phyloP scores from a whole-genome alignment of 2,797 vertebrate genomes.

The Steatocranus sp. region DNA sequence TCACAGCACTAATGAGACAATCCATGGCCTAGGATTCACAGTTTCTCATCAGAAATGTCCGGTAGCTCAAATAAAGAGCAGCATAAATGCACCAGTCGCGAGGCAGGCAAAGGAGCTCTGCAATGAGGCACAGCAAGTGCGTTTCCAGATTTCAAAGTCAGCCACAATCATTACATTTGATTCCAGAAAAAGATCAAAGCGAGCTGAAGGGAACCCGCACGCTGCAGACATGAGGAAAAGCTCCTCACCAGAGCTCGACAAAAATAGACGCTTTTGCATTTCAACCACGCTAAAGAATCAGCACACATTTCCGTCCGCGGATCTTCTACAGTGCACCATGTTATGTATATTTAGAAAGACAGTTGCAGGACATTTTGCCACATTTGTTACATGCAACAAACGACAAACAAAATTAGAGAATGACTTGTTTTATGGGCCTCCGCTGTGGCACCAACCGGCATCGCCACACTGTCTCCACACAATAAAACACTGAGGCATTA shows the following conservation, averaged over 20 bases:
- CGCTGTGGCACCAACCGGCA: constrained; percentile 38
- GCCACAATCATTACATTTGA: constrained; percentile 71
- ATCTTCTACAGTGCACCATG: neutral
- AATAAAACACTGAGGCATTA: constrained; percentile 40
- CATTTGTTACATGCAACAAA: constrained; percentile 21
- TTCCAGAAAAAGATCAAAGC: constrained; percentile 73
- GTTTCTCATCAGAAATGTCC: neutral
- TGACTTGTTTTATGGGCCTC: constrained; percentile 48
- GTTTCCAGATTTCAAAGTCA: constrained; percentile 68
- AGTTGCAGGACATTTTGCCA: neutral
- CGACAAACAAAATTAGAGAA: constrained; percentile 40
- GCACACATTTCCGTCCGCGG: constrained; percentile 2
- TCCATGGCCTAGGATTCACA: neutral
- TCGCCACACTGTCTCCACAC: constrained; percentile 46
- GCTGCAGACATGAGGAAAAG: constrained; percentile 49
- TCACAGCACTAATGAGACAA: neutral
- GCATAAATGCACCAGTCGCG: neutral
- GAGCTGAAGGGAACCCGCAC: constrained; percentile 39
- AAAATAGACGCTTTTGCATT: constrained; percentile 45
- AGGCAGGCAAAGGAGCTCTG: constrained; percentile 33
- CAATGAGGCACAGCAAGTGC: constrained; percentile 39
- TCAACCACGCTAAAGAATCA: constrained; percentile 16
- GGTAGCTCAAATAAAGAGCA: neutral
- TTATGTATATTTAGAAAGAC: neutral
- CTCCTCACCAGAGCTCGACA: constrained; percentile 39